Base-by-base conservation (phyloP, 2,888 invertebrate species). In the Ennomos quercinarius region DNA sequence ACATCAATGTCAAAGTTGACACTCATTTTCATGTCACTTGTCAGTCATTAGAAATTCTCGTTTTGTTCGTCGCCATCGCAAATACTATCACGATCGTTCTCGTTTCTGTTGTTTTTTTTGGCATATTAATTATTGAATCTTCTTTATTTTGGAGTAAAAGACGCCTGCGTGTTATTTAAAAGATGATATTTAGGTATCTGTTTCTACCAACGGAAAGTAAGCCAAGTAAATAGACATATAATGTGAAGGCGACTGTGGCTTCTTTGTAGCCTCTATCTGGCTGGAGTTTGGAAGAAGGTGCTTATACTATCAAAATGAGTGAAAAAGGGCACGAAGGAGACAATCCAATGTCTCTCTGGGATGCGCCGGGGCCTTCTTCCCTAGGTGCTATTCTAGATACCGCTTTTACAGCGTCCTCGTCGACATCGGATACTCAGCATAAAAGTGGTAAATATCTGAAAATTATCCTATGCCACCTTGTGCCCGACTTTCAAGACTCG, bases 371-470 rank as follows among this genome's bases (percentile, higher is more conserved):
- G 27, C 89, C 89, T 54, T 90, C 94, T 52, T 94, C 94, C 9
- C 75, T 95, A 68, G 94, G 93, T 51, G 95, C 94, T 79, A 95
- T 95, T 77, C 89, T 95, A 68, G 94, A 95, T 77, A 94, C 94
- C 62, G 94, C 94, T 62, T 95, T 94, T 77, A 92, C 94, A 64
- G 94, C 95, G 61, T 91, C 93, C 57, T 91, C 93, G 48, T 83
- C 93, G 57, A 91, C 93, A 47, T 83, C 86, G 65, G 89, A 89
- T 64, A 84, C 72, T 72, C 87, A 80, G 67, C 78, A 81, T 51
- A 84, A 84, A 71, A 88, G 83, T 83, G 91, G 91, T 91, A 84
- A 67, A n/a, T 36, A 44, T 34, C 27, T 40, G 27, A 27, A 27
- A 27, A 27, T 27, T 3, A 27, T 27, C 27, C 39, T 10, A 27